Base-by-base conservation (phyloP, 2,797 vertebrate genomes). In the Mionectes olivaceus region DNA sequence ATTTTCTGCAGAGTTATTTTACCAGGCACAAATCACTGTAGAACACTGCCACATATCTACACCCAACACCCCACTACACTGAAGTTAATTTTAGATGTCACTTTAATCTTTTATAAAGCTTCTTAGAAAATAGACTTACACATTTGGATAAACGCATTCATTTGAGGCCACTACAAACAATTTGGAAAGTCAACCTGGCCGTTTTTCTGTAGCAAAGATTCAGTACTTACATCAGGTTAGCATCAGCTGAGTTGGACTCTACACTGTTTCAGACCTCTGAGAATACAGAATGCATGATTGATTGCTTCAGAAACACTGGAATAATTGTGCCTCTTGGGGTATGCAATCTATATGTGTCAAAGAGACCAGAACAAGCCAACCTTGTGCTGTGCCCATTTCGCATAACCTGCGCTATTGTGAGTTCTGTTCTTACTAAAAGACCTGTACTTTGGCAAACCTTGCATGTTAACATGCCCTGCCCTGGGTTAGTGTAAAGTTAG, bases 311-410 rank as follows among this genome's bases (percentile, higher is more conserved):
- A 17, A 74, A n/a, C 65, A 64, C 19, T 3, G 9, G 15, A 23
- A 23, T 69, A 33, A n/a, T 35, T 55, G 50, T 83, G n/a, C 61
- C 78, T 35, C 13, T 60, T 60, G 46, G 44, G 22, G 9, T 28
- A 3, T 35, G 17, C 11, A n/a, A 3, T n/a, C 33, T 28, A 0
- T 46, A 25, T 3, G 0, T 44, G 30, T 27, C 6, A 3, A 15
- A 70, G 65, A 70, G 81, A 71, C 50, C 27, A 46, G 35, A 85
- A 13, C 39, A 77, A 71, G 23, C 50, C 39, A 82, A 0, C 39
- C 28, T 21, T 8, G 11, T 60, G 37, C 37, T 65, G 35, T 50
- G 9, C 11, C 3, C 3, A 1, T 80, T 80, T 86, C 5, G 7
- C 24, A 14, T 46, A 64, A 55, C 19, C 32, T 37, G 6, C 50